A percentile compares a stretch with the other conserved stretches of the same genome.
phyloP scores from a whole-genome alignment of 1,140 invertebrate genomes.

The Zophobas morio region DNA sequence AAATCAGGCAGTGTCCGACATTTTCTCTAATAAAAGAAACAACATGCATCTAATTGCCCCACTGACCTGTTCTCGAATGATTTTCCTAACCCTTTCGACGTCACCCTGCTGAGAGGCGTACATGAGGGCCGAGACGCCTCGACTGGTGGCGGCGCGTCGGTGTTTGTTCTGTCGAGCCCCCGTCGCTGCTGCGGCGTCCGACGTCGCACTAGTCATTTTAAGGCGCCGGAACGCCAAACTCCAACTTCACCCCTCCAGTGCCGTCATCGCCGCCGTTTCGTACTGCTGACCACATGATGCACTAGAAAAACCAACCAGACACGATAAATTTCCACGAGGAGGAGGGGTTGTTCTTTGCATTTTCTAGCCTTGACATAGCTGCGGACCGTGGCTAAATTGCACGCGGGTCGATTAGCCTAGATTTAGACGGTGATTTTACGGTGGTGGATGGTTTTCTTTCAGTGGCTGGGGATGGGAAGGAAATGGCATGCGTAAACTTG shows the following conservation, averaged over 20 bases:
- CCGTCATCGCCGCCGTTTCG: conserved; percentile 43
- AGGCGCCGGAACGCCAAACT: conserved; percentile 36
- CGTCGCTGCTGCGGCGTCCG: conserved; percentile 19
- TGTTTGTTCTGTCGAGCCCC: conserved; percentile 38
- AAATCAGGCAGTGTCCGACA: too few species aligned
- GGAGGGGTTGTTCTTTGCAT: not conserved
- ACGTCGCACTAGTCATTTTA: conserved; percentile 48
- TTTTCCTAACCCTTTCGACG: conserved; percentile 69
- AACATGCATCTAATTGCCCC: not conserved
- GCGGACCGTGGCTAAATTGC: not conserved
- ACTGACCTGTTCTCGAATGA: conserved; percentile 64
- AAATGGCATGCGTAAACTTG: too few species aligned
- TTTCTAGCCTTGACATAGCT: not conserved
- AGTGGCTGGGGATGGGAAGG: too few species aligned
- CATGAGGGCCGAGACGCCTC: conserved; percentile 79
- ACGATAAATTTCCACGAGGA: not conserved
- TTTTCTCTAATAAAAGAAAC: not conserved
- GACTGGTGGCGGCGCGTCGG: conserved; percentile 22
- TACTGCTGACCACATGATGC: conserved; percentile 23
- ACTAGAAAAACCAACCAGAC: conserved; percentile 34
- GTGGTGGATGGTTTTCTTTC: too few species aligned
- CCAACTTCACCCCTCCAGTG: conserved; percentile 35
- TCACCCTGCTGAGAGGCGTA: conserved; percentile 89
- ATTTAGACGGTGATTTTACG: not conserved
- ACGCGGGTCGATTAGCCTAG: conserved; percentile 6